Evolutionary conservation across 2,113 vertebrate genomes (phyloP), one percentile per base, ranked within the genome.

Genomic region (Pangasianodon hypophthalmus): DNA sequence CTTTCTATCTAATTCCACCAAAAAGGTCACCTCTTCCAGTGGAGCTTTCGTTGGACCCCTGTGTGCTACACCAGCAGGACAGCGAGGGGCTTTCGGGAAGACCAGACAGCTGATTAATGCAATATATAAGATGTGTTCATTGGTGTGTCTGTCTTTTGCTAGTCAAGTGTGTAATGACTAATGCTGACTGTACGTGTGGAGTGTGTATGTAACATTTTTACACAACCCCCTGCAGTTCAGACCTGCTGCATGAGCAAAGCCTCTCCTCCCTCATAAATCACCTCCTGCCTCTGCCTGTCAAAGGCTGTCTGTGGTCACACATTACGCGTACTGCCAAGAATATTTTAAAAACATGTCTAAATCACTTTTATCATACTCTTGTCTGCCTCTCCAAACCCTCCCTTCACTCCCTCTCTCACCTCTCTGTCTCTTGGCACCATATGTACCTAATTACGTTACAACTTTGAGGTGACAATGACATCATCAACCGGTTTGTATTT

Each of bases 381-480:
- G 26, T 77, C 75, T 90, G 10, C 21, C 84, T 87, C 79, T 44
- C 8, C 5, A 69, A 26, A 73, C n/a, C 86, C 75, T 75, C 41
- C 71, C 56, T 44, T 75, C 80, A 87, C 84, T 90, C 77, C 46
- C 37, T 71, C 75, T 60, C 87, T 58, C 73, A 82, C 83, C 83
- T 86, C 75, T 87, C 64, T 50, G 75, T 41, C 69, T 85, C 88
- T 91, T 89, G 71, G 89, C 84, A 88, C 88, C 94, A 95, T 93
- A 56, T 94, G 93, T 58, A 80, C 69, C 85, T 91, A 86, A 94
- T 96, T 90, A 94, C 82, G 90, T 88, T 91, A 44, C 13, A 58
- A 88, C 87, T 93, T 93, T 93, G 89, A 94, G 93, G 92, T 89
- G 92, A 92, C 88, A 60, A 71, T 94, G 94, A 95, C 92, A 93